phyloP scores from a whole-genome alignment of 1,140 invertebrate species.

The Oryctes rhinoceros region DNA sequence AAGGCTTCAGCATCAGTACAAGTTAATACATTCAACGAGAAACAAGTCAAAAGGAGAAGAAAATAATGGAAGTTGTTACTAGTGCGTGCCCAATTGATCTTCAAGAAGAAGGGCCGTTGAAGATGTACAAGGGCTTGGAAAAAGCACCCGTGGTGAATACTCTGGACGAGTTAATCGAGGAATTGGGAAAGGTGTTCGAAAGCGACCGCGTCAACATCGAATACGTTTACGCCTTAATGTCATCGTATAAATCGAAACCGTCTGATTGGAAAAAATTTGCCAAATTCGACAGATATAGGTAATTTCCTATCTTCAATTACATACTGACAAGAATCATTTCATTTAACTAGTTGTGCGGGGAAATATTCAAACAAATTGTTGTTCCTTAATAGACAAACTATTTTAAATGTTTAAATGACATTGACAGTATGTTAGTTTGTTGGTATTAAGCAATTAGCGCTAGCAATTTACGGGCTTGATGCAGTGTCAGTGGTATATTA shows the following conservation, averaged over 20 bases:
- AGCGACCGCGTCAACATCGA: conserved; percentile 87
- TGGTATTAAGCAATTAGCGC: too few relatives aligned
- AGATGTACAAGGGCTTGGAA: conserved; percentile 5
- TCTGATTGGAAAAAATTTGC: conserved; percentile 94
- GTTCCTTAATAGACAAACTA: too few relatives aligned
- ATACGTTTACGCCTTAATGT: conserved; percentile 84
- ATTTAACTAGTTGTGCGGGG: not conserved
- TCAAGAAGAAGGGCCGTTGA: not conserved
- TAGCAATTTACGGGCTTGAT: too few relatives aligned
- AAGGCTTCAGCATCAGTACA: conserved; percentile 8
- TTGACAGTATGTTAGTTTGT: too few relatives aligned
- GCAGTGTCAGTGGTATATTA: too few relatives aligned
- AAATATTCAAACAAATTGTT: too few relatives aligned
- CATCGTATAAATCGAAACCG: conserved; percentile 85
- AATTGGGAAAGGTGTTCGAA: conserved; percentile 79
- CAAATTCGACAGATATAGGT: conserved; percentile 94
- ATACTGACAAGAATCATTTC: not conserved
- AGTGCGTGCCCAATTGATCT: not conserved
- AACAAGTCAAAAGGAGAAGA: not conserved
- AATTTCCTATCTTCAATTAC: conserved; percentile 40
- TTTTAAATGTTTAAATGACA: too few relatives aligned
- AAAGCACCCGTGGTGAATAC: conserved; percentile 59
- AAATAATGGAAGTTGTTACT: conserved; percentile 5
- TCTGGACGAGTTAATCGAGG: conserved; percentile 77
- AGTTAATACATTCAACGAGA: not conserved